Conservation (phyloP, 2,888 invertebrate species). For the Andrena praecox region DNA sequence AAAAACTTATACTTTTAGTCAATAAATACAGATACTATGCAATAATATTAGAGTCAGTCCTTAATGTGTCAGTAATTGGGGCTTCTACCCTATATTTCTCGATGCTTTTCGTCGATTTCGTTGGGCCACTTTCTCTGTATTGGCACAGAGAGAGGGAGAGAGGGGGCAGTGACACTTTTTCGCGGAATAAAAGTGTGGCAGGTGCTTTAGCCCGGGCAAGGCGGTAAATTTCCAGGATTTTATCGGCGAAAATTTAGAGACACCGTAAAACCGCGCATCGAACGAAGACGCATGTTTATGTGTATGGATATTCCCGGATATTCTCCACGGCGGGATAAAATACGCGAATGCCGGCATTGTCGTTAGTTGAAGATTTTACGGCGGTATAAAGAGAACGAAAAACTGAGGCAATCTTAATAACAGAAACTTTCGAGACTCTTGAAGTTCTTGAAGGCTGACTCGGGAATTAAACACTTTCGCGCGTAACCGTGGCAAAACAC, state of each 20-base stretch:
- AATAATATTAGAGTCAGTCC: no score
- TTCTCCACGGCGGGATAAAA: conserved; percentile 18
- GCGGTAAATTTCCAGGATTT: conserved; percentile 76
- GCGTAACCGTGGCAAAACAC: neutral
- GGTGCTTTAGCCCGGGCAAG: conserved; percentile 52
- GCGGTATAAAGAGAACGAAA: neutral
- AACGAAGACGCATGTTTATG: conserved; percentile 63
- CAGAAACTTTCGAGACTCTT: neutral
- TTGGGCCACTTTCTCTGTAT: neutral
- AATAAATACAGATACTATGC: no score
- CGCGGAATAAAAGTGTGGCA: conserved; percentile 56
- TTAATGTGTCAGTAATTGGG: no score
- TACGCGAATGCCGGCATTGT: conserved; percentile 31
- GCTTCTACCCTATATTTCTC: neutral
- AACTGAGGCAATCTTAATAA: neutral
- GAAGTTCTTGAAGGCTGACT: neutral
- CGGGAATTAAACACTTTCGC: neutral
- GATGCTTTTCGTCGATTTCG: conserved; percentile 42
- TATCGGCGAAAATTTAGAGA: conserved; percentile 78
- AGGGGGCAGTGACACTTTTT: neutral
- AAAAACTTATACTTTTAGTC: no score
- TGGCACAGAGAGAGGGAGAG: conserved; percentile 10
- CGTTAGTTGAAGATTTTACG: conserved; percentile 29
- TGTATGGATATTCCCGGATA: conserved; percentile 55
- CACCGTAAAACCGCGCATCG: conserved; percentile 71